Base-by-base conservation (phyloP, 23 tunicate species). In the Clavelina lepadiformis region DNA sequence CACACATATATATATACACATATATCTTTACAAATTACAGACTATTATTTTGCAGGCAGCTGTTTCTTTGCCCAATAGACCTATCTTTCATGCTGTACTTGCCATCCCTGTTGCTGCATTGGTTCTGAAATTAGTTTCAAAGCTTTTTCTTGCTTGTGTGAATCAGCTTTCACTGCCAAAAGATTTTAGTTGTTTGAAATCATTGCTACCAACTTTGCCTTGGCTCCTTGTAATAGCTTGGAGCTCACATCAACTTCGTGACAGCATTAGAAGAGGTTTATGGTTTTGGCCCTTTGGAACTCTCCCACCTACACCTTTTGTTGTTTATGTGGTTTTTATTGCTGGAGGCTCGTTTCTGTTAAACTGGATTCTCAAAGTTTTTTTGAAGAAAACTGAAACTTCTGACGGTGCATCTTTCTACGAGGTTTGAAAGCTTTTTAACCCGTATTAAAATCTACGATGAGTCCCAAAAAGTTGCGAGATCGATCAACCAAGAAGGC, bases 181-280 rank as follows among this genome's bases (percentile, higher is more conserved):
- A 8, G 5, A 6, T 3, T 36, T 18, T 5, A 66, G 57, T 27
- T n/a, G 27, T 7, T 8, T 63, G 7, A 18, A 35, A 25, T 23
- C 6, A 27, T 29, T 66, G 5, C 29, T 66, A 8, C 18, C n/a
- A 8, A 57, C 46, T 46, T 7, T 46, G 6, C 84, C 84, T 24
- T 57, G 21, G 46, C 31, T 78, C 6, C 29, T 78, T 27, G 13
- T 69, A 31, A 61, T 78, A 1, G 73, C 76, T 38, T 78, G 84
- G 84, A 27, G 33, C n/a, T 70, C 67, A 15, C 84, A 78, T 46
- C 84, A 78, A 58, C 68, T 78, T 6, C 65, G 84, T 24, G 84
- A 78, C 53, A 49, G 76, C n/a, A 27, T 46, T 1, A 56, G 84
- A 30, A 57, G 84, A 68, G 84, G 84, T 18, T 46, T 78, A 13